Conservation (phyloP, 2,797 vertebrate genomes). For the Denticeps clupeoides region DNA sequence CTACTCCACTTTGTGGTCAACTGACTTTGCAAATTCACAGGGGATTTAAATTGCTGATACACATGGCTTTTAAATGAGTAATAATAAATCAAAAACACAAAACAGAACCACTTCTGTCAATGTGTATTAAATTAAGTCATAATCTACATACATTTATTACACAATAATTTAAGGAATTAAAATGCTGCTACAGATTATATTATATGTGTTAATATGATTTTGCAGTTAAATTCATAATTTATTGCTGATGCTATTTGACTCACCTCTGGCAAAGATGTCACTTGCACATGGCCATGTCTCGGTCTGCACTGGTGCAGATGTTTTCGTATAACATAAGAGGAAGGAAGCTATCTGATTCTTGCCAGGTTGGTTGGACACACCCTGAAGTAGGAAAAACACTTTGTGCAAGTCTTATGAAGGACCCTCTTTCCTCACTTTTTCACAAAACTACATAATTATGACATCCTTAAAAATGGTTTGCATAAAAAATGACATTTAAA, state of each 20-base stretch:
- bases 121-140: too few species aligned
- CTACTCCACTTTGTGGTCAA: slow-evolving; percentile 26
- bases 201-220: not conserved
- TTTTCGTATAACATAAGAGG: slow-evolving; percentile 23
- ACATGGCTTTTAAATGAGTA: not conserved
- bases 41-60: not conserved
- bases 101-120: not conserved
- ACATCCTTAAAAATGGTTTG: slow-evolving; percentile 13
- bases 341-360: slow-evolving; percentile 45
- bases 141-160: too few species aligned
- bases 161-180: too few species aligned
- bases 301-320: slow-evolving; percentile 22
- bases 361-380: slow-evolving; percentile 26
- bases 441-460: slow-evolving; percentile 9
- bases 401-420: not conserved
- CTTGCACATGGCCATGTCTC: slow-evolving; percentile 12
- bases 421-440: slow-evolving; percentile 11
- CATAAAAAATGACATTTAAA: not conserved
- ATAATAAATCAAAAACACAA: not conserved
- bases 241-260: slow-evolving; percentile 16
- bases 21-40: not conserved
- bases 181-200: too few species aligned
- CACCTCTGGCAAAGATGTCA: slow-evolving; percentile 34
- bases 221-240: not conserved
- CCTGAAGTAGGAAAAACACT: slow-evolving; percentile 19